Base-by-base conservation (phyloP, 2,888 invertebrate genomes). In the Conomelus anceps region DNA sequence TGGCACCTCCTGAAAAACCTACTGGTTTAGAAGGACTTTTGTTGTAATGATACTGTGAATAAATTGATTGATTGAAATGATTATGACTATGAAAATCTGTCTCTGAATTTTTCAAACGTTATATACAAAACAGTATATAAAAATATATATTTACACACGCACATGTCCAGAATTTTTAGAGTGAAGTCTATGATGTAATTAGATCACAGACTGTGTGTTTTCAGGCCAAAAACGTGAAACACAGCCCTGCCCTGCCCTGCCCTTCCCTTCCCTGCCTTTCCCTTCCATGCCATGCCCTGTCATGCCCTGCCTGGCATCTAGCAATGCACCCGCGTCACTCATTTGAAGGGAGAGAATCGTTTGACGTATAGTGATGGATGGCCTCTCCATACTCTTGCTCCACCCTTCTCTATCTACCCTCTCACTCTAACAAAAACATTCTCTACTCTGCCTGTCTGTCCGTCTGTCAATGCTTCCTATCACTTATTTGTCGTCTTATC, bases 361-460 rank as follows among this genome's bases (percentile, higher is more conserved):
- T 63, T 63, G 63, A 63, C 63, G 63, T 63, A 63, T 63, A 63
- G 63, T 63, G 89, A 89, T 89, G 85, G 89, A 89, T 89, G 89
- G 84, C 88, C 23, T 29, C 20, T 63, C n/a, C 63, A 7, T n/a
- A 6, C n/a, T n/a, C 63, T 89, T 88, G 89, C 85, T 91, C 91
- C 87, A 88, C 89, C 89, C 91, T 85, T 89, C 84, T 22, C 86
- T 88, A 41, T 89, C 89, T 22, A 3, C 89, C 89, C 90, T 90
- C 88, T 89, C 87, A 90, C 89, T 89, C 86, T 88, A n/a, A 20
- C 29, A 26, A 26, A 24, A 26, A 20, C 86, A 41, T 84, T 88
- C 63, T 85, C 84, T 22, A 34, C 63, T 63, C 90, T 87, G 86
- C 88, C 86, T 84, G 88, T 88, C 86, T 88, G 41, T 88, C 89